Base-by-base conservation (phyloP, 2,888 invertebrate genomes). In the Lysandra coridon region DNA sequence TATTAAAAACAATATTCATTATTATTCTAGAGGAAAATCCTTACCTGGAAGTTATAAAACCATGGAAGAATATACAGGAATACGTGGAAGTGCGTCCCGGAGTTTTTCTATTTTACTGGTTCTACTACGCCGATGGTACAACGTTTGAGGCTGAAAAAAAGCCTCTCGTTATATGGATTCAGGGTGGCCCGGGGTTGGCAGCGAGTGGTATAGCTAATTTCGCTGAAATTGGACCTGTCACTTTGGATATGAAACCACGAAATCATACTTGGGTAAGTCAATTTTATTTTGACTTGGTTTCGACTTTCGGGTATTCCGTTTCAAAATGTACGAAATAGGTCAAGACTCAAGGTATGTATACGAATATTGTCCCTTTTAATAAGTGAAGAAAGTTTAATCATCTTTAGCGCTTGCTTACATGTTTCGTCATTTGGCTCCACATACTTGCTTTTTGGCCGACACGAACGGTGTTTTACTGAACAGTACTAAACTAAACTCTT, bases 121-220 rank as follows among this genome's bases (percentile, higher is more conserved):
- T 98, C n/a, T 98, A 97, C 87, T 97, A 96, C 85, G 97, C 97
- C 30, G 96, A 96, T 30, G 96, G 96, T 0, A 95, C 95, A 78
- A 95, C 95, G 0, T 81, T 86, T 3, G 95, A 93, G 4, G 88
- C 96, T 91, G 53, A 96, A 14, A 93, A 94, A 44, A 93, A 93
- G 80, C 98, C 98, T 0, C 89, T 98, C 7, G 94, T 98, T 73
- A 96, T 98, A 85, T 98, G 98, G 98, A 95, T 98, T 33, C 97
- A 98, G 95, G 98, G 98, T 40, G 98, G 98, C 0, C 98, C 98
- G 0, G 98, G 96, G 0, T 96, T 96, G n/a, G 97, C 97, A 0
- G 97, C 97, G 1, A 96, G 96, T n/a, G 97, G 97, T 0, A 96
- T 96, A 87, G 98, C 98, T 17, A 98, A 98, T 88, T 98, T 98